Conservation (phyloP, 2,797 vertebrate genomes). For the Sebastolobus alascanus region DNA sequence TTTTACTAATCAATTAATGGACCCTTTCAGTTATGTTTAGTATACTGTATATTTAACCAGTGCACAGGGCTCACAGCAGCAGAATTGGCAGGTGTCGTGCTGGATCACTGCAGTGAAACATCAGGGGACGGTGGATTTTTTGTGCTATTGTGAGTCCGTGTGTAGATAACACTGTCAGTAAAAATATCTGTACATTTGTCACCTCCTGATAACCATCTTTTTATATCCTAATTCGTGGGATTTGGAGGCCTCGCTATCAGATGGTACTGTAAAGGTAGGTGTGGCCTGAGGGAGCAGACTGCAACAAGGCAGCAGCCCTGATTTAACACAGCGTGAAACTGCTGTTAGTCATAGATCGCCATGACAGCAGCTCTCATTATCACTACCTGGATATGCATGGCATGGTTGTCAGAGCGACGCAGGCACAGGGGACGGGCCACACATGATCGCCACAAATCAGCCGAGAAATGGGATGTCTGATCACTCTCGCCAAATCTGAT, state of each 20-base stretch:
- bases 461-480: constrained; percentile 76
- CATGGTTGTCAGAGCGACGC: constrained; percentile 80
- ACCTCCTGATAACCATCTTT: constrained; percentile 56
- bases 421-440: constrained; percentile 67
- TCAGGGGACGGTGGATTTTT: constrained; percentile 27
- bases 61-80: constrained; percentile 20
- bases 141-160: constrained; percentile 28
- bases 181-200: constrained; percentile 59
- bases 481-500: constrained; percentile 69
- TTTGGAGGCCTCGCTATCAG: constrained; percentile 56
- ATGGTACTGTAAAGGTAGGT: constrained; percentile 53
- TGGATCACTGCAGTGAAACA: constrained; percentile 26
- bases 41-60: neutral
- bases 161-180: constrained; percentile 36
- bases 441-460: constrained; percentile 74
- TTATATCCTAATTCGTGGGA: constrained; percentile 49
- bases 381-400: constrained; percentile 83
- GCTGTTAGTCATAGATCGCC: constrained; percentile 75
- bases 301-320: constrained; percentile 74
- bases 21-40: neutral
- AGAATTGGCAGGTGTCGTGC: constrained; percentile 37
- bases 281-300: constrained; percentile 74
- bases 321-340: constrained; percentile 78
- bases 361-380: constrained; percentile 79
- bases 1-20: neutral